These are phyloP conservation scores for Lonchura striata DNA, from an alignment of 2,113 vertebrate species.

Conservation along the genomic window DNA sequence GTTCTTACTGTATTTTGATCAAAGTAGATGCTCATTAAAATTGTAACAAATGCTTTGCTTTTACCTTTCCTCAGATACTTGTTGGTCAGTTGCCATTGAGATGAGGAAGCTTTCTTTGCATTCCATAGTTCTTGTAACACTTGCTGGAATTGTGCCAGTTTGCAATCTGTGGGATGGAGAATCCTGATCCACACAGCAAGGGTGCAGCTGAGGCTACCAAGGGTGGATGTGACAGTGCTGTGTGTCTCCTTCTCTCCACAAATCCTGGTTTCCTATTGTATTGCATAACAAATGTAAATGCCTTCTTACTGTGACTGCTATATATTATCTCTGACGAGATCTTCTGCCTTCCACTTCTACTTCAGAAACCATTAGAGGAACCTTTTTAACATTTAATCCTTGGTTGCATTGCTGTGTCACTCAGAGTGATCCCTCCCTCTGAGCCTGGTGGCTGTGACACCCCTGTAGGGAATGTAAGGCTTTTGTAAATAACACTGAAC, in stretches of 20 bases:
- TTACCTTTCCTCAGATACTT: background rate
- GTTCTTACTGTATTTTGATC: background rate
- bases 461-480: background rate
- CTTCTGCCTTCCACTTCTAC: background rate
- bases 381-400: background rate
- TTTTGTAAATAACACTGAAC: background rate
- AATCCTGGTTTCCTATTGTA: background rate
- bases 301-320: background rate
- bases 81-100: background rate
- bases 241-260: background rate
- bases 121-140: background rate
- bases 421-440: background rate
- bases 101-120: background rate
- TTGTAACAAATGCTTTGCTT: background rate
- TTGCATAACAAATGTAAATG: background rate
- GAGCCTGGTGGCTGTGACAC: background rate
- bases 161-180: background rate
- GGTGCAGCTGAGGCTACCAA: background rate
- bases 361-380: background rate
- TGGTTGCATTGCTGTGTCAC: background rate
- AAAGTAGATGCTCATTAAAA: background rate
- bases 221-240: background rate
- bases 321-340: background rate
- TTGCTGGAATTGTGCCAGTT: background rate
- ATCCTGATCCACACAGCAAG: background rate